Evolutionary conservation across 2,113 vertebrate genomes (phyloP).

Genomic region (Anarrhichthys ocellatus): DNA sequence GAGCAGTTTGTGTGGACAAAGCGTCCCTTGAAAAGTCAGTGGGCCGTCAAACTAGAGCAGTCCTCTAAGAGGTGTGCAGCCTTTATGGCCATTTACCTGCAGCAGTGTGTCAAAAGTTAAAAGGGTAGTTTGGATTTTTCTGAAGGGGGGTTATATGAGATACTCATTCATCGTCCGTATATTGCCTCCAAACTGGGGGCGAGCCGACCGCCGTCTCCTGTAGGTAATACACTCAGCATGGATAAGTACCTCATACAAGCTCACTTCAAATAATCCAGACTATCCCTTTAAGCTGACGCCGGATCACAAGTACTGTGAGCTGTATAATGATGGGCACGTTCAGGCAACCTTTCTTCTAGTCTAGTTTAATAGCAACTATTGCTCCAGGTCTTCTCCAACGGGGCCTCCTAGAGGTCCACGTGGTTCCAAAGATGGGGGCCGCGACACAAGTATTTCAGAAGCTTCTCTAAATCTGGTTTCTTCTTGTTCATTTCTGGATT

Average conservation of each 20-base stretch:
- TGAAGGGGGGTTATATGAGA: background rate
- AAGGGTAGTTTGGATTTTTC: background rate
- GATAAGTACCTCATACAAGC: background rate
- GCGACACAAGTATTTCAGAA: background rate
- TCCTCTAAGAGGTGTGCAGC: background rate
- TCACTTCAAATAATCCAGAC: background rate
- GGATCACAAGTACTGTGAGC: too few species aligned
- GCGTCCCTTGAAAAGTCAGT: conserved; percentile 27
- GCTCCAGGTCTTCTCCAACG: background rate
- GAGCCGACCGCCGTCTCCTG: background rate
- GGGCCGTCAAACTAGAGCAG: conserved; percentile 3
- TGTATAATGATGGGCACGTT: too few species aligned
- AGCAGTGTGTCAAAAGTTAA: conserved; percentile 4
- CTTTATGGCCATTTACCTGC: background rate
- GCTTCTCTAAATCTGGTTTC: too few species aligned
- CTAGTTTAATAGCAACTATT: background rate
- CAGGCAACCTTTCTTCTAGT: background rate
- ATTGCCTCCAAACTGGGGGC: background rate
- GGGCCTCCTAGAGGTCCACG: background rate
- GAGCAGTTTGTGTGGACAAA: background rate
- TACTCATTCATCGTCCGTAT: background rate
- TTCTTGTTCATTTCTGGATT: too few species aligned
- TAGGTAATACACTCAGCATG: background rate
- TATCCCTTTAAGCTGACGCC: background rate
- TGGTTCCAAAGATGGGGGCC: too few species aligned